Conservation (phyloP, 37 sponge, comb jelly and placozoan genomes). For the Theonella swinhoei region DNA sequence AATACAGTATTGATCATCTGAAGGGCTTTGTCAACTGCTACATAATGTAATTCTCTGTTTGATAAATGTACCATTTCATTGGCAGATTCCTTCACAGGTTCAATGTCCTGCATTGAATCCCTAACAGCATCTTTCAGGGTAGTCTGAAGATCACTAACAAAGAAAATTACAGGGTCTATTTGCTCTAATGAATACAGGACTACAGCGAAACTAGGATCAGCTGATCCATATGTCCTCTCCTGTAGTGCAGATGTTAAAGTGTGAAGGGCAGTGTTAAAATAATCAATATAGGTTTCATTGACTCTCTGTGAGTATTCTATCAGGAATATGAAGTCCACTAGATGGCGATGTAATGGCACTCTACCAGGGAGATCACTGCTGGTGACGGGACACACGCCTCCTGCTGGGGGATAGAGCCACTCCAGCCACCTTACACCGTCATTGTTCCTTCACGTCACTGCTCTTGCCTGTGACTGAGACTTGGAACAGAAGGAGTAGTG, state of each 20-base stretch:
- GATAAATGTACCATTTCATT: background rate
- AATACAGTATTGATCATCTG: background rate
- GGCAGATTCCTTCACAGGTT: background rate
- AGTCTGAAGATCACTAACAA: background rate
- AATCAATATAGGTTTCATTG: background rate
- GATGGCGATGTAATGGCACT: background rate
- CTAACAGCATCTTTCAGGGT: background rate
- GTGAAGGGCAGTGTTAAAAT: background rate
- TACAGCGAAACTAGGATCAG: background rate
- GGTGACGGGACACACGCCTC: no score
- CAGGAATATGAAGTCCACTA: constrained; percentile 18
- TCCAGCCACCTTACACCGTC: no score
- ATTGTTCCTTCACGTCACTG: no score
- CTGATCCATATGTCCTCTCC: background rate
- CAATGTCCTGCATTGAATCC: background rate
- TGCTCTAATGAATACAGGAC: background rate
- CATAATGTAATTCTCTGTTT: background rate
- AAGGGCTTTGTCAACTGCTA: background rate
- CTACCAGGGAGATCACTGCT: no score
- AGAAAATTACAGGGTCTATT: background rate
- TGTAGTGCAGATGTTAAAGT: background rate
- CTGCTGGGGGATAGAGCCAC: no score
- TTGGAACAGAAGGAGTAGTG: no score
- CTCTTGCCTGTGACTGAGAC: no score
- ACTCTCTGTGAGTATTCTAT: background rate